Base-by-base conservation (phyloP, 2,888 invertebrate genomes). In the Halictus quadricinctus region DNA sequence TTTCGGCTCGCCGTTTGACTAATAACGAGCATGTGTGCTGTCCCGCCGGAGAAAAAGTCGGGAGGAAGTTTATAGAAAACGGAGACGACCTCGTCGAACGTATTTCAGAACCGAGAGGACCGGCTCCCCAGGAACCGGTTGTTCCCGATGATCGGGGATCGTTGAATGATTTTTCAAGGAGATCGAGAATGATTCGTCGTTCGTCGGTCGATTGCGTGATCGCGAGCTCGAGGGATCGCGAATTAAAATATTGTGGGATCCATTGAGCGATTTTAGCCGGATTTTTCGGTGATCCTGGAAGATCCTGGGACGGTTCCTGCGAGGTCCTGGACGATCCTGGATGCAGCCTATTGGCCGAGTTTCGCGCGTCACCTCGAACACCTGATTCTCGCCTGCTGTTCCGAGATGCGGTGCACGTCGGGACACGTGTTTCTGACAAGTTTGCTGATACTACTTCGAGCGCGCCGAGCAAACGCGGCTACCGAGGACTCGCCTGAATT, bases 381-480 rank as follows among this genome's bases (percentile, higher is more conserved):
- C 87, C 90, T 89, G 88, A 90, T 79, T 80, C 84, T 79, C 84
- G 80, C 66, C 83, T 76, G 66, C 76, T 87, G 88, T 80, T 89
- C 92, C 92, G 93, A 92, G 89, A 94, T 94, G 94, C 93, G 79
- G 84, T 87, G 90, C 93, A 92, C 93, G 92, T 93, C 87, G 91
- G 88, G 89, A 90, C 91, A 92, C 89, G 90, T 92, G 91, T 91
- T 93, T 89, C 89, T 94, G 90, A 91, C 92, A 90, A 91, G 92
- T 91, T 91, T 93, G 91, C 92, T 93, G 93, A 85, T 89, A 85
- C 75, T 88, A 43, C 80, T 90, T 50, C 81, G 84, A 77, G 82
- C 81, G 48, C 85, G 82, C 64, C 85, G 84, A 25, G 79, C 82
- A 54, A 73, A 91, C 88, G 89, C 88, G 88, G 92, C 91, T 88